Evolutionary conservation across 2,888 invertebrate genomes (phyloP), one percentile per base, ranked within the genome.

Genomic region (Isoperla grammatica): DNA sequence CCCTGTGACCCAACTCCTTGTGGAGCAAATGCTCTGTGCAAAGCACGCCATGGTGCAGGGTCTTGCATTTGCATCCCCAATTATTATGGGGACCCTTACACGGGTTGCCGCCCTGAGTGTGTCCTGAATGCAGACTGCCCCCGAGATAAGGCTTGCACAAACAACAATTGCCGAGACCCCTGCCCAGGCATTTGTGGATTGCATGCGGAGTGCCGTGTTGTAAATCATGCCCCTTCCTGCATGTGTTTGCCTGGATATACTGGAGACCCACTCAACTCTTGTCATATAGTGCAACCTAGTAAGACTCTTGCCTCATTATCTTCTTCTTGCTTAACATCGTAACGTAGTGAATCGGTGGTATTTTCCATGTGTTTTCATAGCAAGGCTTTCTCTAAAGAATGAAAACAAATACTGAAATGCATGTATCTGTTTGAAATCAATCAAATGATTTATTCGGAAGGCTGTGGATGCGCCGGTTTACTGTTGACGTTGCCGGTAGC

Each of bases 1-100:
- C 92, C 92, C 13, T 93, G 93, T 71, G 86, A 87, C 72, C 90
- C 90, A 37, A 89, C 88, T 35, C 92, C 92, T 2, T 93, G 93
- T 71, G 93, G 93, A 29, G 85, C 88, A 11, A 93, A 93, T 73
- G 85, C 94, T 11, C 69, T 88, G 60, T 95, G 94, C 70, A 88
- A 85, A 70, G 90, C 89, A 74, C 81, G 85, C 67, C 87, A 88
- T 72, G 87, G 86, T 35, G 90, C 88, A 15, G 92, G 90, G 54
- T 87, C 91, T 15, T 94, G 94, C 71, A 81, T 83, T 12, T 94
- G 94, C 71, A 74, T 87, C 59, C 82, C 87, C 11, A 89, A 88
- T 71, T 92, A 90, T 73, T 86, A 85, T 67, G 94, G 94, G 39
- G 91, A 94, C 76, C 93, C 94, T 1, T 90, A 91, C 70, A 83